Evolutionary conservation across 1,140 invertebrate genomes (phyloP).

Genomic region (Drosophila nigrodunni): DNA sequence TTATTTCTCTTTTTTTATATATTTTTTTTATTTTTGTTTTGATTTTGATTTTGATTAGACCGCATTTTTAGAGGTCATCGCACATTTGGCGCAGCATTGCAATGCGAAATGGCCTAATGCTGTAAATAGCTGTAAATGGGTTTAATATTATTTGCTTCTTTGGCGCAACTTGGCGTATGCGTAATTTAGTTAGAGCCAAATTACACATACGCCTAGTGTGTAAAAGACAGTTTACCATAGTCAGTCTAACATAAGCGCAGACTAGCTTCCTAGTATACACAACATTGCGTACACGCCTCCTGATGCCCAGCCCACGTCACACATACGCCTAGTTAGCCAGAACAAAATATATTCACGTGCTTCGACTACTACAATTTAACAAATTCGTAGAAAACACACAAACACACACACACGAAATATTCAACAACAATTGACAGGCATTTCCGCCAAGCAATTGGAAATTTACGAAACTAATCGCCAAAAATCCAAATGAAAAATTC

Average conservation of each 20-base stretch:
- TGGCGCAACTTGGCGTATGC: slow-evolving; percentile 2
- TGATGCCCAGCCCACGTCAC: slow-evolving; percentile 32
- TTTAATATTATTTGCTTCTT: slow-evolving; percentile 7
- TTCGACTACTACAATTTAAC: slow-evolving; percentile 4
- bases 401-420: slow-evolving; percentile 1
- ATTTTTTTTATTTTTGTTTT: slow-evolving; percentile 27
- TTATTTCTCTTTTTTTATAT: slow-evolving; percentile 37
- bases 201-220: neutral
- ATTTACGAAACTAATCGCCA: slow-evolving; percentile 36
- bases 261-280: slow-evolving; percentile 14
- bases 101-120: slow-evolving; percentile 40
- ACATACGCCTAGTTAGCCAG: slow-evolving; percentile 57
- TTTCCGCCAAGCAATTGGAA: slow-evolving; percentile 66
- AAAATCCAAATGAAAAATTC: slow-evolving; percentile 56
- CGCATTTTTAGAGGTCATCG: slow-evolving; percentile 79
- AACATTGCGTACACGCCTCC: slow-evolving; percentile 29
- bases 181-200: neutral
- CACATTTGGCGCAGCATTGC: slow-evolving; percentile 77
- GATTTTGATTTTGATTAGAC: slow-evolving; percentile 54
- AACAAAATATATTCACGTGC: slow-evolving; percentile 48
- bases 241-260: neutral
- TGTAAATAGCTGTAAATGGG: slow-evolving; percentile 13
- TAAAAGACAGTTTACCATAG: neutral
- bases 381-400: neutral
- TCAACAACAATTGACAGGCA: slow-evolving; percentile 65